Base-by-base conservation (phyloP, 2,113 vertebrate species). In the Oreochromis tanganicae region DNA sequence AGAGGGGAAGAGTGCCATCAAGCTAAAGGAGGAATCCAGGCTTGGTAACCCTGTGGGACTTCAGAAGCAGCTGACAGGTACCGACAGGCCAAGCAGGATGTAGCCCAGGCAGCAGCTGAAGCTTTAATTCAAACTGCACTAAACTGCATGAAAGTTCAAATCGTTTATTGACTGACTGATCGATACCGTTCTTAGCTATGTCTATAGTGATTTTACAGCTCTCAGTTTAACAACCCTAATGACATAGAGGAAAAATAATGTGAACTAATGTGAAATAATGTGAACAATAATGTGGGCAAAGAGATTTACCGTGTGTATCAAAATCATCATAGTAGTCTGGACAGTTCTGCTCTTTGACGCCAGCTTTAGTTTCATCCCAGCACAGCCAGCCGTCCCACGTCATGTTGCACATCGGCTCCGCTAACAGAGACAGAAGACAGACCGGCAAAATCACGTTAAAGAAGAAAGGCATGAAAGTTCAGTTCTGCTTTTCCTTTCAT, bases 311-410 rank as follows among this genome's bases (percentile, higher is more conserved):
- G 73, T 95, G 96, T 2, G 97, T 95, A 91, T 99, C 98, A 82
- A 99, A 99, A 85, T 99, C 96, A 3, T 96, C 88, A 27, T 93
- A 99, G 87, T 99, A 99, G 88, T 98, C 97, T 3, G 99, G 98
- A 85, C 99, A 99, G 71, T 92, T 96, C 89, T 99, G 98, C 83
- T 97, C 96, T 0, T 97, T 96, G 0, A 96, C 87, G 27, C 98
- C 99, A 0, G 97, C 97, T 5, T 97, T 93, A 0, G 97, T 96
- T 12, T 98, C 96, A 0, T 96, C 97, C 99, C 99, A 99, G 89
- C 99, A 99, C 57, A 99, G 88, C 99, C 99, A 99, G 0, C 98
- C 99, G 17, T 99, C 99, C 99, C 99, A 99, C 0, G 98, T 99
- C 7, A 95, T 95, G 89, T 97, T 98, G 92, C 99, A 99, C 89